Percentiles rank a stretch among this genome's conserved stretches.
phyloP scores from a whole-genome alignment of 1,140 invertebrate genomes.

The Vanessa tameamea region DNA sequence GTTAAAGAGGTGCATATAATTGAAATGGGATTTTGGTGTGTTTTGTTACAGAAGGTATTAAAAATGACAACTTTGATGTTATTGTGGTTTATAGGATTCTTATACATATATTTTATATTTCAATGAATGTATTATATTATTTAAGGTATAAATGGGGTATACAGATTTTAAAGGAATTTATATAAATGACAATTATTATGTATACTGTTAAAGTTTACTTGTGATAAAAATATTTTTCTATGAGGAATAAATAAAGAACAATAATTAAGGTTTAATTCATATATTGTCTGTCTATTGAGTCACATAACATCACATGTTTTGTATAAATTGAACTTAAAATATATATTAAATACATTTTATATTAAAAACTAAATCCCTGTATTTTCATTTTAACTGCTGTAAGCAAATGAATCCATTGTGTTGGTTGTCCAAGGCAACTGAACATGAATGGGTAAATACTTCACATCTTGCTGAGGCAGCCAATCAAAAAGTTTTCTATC shows the following conservation, averaged over 20 bases:
- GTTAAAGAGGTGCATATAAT: too few relatives aligned
- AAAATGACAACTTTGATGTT: too few relatives aligned
- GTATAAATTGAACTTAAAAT: constrained; percentile 78
- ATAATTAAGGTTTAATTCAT: constrained; percentile 43
- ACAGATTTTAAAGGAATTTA: background rate
- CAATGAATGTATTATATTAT: too few relatives aligned
- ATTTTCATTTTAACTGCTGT: constrained; percentile 73
- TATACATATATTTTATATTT: too few relatives aligned
- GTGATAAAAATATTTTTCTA: constrained; percentile 10
- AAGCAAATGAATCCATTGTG: constrained; percentile 73
- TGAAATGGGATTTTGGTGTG: too few relatives aligned
- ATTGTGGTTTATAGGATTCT: too few relatives aligned
- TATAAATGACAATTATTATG: too few relatives aligned
- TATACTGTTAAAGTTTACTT: too few relatives aligned
- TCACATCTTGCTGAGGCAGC: constrained; percentile 78
- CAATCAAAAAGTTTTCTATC: constrained; percentile 81
- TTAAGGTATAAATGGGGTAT: background rate
- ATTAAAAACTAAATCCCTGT: constrained; percentile 80
- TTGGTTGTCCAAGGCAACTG: constrained; percentile 68
- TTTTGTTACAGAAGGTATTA: too few relatives aligned
- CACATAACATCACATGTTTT: constrained; percentile 67
- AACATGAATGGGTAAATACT: constrained; percentile 55
- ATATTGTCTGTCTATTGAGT: constrained; percentile 77
- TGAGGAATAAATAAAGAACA: constrained; percentile 37
- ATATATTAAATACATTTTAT: constrained; percentile 74